Evolutionary conservation across 2,113 vertebrate species (phyloP).

Genomic region (Sebastes fasciatus): DNA sequence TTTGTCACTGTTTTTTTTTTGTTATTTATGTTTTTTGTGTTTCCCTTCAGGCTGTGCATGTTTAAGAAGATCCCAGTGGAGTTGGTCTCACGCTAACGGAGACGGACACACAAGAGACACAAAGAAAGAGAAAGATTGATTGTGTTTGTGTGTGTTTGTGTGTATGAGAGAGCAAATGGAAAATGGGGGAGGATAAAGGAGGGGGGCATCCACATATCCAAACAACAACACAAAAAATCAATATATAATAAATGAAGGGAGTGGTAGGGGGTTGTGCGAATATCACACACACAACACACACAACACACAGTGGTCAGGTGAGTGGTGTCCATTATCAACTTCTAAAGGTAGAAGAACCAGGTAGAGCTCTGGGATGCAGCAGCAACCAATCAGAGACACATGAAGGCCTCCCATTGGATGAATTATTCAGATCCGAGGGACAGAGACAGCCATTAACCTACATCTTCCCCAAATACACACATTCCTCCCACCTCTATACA

Average conservation of each 20-base stretch:
- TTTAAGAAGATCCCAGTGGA: slow-evolving; percentile 97
- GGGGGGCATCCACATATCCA: slow-evolving; percentile 7
- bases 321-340: slow-evolving; percentile 18
- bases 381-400: slow-evolving; percentile 72
- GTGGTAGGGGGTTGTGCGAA: slow-evolving; percentile 3
- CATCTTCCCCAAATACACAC: slow-evolving; percentile 64
- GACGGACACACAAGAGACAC: slow-evolving; percentile 70
- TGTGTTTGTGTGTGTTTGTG: slow-evolving; percentile 24
- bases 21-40: slow-evolving; percentile 87
- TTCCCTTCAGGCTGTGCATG: slow-evolving; percentile 98
- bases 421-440: slow-evolving; percentile 79
- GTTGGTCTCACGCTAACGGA: slow-evolving; percentile 80
- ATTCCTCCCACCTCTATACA: slow-evolving; percentile 12
- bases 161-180: slow-evolving; percentile 21
- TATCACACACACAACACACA: neutral
- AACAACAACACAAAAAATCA: slow-evolving; percentile 32
- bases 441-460: slow-evolving; percentile 77
- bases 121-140: slow-evolving; percentile 47
- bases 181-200: slow-evolving; percentile 30
- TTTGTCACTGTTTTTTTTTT: slow-evolving; percentile 69
- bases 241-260: slow-evolving; percentile 14
- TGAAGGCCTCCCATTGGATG: slow-evolving; percentile 75
- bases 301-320: slow-evolving; percentile 16
- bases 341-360: slow-evolving; percentile 52
- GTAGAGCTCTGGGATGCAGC: slow-evolving; percentile 36